A percentile compares a stretch with the other conserved stretches of the same genome.
These are phyloP conservation scores for Epinephelus fuscoguttatus DNA, from an alignment of 2,113 vertebrate genomes.

Conservation along the genomic window DNA sequence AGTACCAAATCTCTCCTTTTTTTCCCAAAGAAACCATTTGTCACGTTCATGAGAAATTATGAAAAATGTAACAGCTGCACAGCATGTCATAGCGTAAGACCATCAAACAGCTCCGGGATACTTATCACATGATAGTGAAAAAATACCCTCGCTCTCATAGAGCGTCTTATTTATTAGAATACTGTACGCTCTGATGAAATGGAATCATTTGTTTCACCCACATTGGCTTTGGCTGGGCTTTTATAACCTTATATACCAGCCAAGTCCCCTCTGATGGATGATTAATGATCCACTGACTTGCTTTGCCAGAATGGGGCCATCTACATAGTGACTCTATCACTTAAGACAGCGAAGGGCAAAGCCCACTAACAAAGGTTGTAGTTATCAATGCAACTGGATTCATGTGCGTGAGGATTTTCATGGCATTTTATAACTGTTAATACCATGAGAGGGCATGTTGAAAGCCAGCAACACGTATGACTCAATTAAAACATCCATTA, in stretches of 20 bases:
- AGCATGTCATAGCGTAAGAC: constrained; percentile 2
- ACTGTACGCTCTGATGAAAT: constrained; percentile 14
- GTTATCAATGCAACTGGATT: constrained; percentile 12
- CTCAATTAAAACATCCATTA: not conserved
- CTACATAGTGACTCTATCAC: constrained; percentile 62
- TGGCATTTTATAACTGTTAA: not conserved
- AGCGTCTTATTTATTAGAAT: constrained; percentile 5
- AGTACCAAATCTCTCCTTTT: constrained; percentile 3
- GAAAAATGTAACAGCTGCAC: constrained; percentile 20
- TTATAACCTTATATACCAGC: constrained; percentile 60
- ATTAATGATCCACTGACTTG: constrained; percentile 60
- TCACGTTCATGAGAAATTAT: constrained; percentile 25
- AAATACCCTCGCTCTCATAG: not conserved
- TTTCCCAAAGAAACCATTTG: constrained; percentile 21
- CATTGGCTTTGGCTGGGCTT: constrained; percentile 39
- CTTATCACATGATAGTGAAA: not conserved
- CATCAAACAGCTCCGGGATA: constrained; percentile 30
- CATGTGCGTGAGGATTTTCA: not conserved
- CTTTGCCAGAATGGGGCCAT: constrained; percentile 65
- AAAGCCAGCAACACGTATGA: not conserved
- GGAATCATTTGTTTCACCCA: constrained; percentile 43
- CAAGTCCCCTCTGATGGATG: constrained; percentile 65
- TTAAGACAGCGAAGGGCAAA: constrained; percentile 73
- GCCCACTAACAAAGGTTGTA: constrained; percentile 24
- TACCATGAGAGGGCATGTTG: not conserved